Evolutionary conservation across 2,797 vertebrate species (phyloP), one percentile per base, ranked within the genome.

Genomic region (Tiaroga cobitis): DNA sequence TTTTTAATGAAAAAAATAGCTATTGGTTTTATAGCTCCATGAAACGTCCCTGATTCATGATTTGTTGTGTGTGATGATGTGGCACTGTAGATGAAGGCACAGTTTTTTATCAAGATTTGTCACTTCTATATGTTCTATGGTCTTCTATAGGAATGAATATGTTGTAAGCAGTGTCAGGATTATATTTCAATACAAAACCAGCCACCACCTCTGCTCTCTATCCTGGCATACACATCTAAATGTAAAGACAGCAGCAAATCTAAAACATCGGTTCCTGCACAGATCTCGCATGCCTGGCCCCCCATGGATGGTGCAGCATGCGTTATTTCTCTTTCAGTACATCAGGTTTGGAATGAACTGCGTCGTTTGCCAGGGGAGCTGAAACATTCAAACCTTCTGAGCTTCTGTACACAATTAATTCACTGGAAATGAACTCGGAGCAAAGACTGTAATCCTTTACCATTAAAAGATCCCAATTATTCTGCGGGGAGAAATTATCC

Each of bases 251-350:
- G 81, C 83, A 89, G 89, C 89, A 94, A 94, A 95, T 92, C 89
- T 87, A 91, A 93, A 95, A 94, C 94, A 94, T 88, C 92, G 89
- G 89, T 85, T 90, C 86, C 69, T 82, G 88, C 82, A 89, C 75
- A 67, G 83, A 88, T 93, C 89, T 93, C 92, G 89, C 93, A 94
- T 93, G 92, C 43, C 85, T 79, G 85, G 69, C 89, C 91, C 93
- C 92, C 92, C n/a, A 61, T 91, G 46, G 87, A 91, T 89, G 65
- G 16, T 85, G 88, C 87, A 82, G 89, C 90, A 89, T 87, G 90
- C 49, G 89, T 90, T 89, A 89, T 88, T 88, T 91, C 91, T 92
- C 90, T 89, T 83, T 93, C 21, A 68, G 81, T 11, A 91, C 87
- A 88, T 91, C 89, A 86, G 86, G 86, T 89, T 90, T 91, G 91